Percentiles rank a stretch among this genome's conserved stretches.
These are phyloP conservation scores for Nothoprocta perdicaria DNA, from an alignment of 2,113 vertebrate species.

Conservation along the genomic window DNA sequence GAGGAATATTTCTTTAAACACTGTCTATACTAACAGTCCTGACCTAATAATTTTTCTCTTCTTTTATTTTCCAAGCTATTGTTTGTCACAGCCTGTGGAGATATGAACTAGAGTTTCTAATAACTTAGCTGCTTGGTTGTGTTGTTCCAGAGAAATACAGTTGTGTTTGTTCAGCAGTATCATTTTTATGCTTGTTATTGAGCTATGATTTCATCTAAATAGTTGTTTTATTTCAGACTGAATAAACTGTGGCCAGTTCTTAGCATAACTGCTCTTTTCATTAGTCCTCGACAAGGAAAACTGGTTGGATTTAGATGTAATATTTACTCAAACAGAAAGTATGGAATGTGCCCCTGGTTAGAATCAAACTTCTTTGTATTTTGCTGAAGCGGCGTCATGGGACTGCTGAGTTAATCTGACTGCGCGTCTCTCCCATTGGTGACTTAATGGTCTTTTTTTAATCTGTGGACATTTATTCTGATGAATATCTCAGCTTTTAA, in stretches of 20 bases:
- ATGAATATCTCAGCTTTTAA: neutral
- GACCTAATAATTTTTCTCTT: neutral
- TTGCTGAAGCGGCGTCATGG: neutral
- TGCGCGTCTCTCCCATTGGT: neutral
- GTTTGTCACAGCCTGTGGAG: neutral
- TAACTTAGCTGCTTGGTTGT: neutral
- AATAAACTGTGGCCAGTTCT: neutral
- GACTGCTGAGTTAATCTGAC: neutral
- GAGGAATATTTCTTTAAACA: neutral
- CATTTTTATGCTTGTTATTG: neutral
- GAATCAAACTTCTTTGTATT: neutral
- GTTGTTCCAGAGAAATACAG: neutral
- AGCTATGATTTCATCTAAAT: neutral
- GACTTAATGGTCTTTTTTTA: neutral
- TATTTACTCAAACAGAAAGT: neutral
- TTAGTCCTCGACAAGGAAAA: neutral
- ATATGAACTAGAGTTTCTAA: neutral
- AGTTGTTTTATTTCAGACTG: neutral
- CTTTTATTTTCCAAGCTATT: neutral
- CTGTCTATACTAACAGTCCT: neutral
- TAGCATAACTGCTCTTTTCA: neutral
- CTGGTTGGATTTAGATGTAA: neutral
- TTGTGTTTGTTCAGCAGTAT: neutral
- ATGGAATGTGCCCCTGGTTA: neutral
- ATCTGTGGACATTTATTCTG: neutral